A percentile compares a stretch with the other conserved stretches of the same genome.
These are phyloP conservation scores for Sus cebifrons DNA, from an alignment of 2,797 vertebrate genomes.

Conservation along the genomic window DNA sequence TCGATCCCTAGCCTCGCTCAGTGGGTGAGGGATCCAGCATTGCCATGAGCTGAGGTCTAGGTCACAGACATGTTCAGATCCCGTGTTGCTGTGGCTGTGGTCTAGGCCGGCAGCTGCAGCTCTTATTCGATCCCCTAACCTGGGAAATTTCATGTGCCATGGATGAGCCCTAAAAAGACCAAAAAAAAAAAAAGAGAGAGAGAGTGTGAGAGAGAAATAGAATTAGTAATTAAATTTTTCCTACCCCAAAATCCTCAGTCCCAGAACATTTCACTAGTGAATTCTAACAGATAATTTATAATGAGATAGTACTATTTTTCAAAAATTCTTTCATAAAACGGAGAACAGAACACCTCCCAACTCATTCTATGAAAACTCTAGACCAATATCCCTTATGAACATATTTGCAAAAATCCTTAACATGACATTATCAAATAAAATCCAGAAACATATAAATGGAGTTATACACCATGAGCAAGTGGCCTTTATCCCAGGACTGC, in stretches of 20 bases:
- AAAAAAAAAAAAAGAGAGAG: constrained; percentile 32
- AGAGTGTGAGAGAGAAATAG: not conserved
- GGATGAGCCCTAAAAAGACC: no score
- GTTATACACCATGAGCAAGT: not conserved
- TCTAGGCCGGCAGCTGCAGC: no score
- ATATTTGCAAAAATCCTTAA: not conserved
- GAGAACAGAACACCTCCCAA: not conserved
- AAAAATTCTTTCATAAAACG: constrained; percentile 3
- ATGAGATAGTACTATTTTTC: not conserved
- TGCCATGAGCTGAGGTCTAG: no score
- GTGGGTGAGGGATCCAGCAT: no score
- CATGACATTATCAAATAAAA: constrained; percentile 33
- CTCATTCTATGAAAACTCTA: not conserved
- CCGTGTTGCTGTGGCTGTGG: no score
- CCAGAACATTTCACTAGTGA: not conserved
- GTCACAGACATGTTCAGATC: no score
- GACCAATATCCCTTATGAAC: not conserved
- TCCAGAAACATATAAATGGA: not conserved
- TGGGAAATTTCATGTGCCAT: no score
- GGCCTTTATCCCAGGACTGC: not conserved
- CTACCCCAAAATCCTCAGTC: not conserved
- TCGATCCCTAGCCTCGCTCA: no score
- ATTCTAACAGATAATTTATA: constrained; percentile 13
- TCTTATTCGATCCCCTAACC: no score
- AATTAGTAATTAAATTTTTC: constrained; percentile 1